These are phyloP conservation scores for Pteromalus puparum DNA, from an alignment of 1,140 invertebrate genomes.

Conservation along the genomic window DNA sequence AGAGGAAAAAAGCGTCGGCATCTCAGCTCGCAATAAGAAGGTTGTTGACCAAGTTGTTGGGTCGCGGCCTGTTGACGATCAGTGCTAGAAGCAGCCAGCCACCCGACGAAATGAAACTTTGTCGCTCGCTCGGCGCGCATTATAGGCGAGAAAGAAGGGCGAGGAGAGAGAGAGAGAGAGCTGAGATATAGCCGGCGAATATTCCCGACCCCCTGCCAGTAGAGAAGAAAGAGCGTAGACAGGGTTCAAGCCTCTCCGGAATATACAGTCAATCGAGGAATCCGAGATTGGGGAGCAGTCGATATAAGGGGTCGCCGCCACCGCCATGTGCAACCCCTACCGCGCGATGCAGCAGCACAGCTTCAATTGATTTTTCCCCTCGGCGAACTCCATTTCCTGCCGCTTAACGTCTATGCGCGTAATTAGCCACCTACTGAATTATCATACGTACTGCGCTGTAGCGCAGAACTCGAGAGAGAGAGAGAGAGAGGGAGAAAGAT, in stretches of 20 bases:
- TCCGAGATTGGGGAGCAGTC: constrained; percentile 55
- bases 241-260: constrained; percentile 40
- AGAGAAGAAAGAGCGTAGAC: constrained; percentile 49
- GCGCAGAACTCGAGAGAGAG: neutral
- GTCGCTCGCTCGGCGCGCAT: neutral
- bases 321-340: constrained; percentile 45
- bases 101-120: constrained; percentile 33
- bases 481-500: neutral
- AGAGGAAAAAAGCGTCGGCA: neutral
- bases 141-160: neutral
- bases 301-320: constrained; percentile 50
- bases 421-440: constrained; percentile 3
- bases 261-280: constrained; percentile 61
- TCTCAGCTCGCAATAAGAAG: constrained; percentile 3
- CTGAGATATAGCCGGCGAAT: neutral
- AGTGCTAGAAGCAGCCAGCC: neutral
- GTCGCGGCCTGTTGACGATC: constrained; percentile 24
- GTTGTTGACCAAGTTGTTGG: constrained; percentile 48
- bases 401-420: constrained; percentile 21
- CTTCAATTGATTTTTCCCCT: constrained; percentile 54
- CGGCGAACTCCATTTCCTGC: constrained; percentile 53
- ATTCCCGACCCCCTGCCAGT: neutral
- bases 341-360: neutral
- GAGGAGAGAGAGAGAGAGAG: neutral
- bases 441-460: too few species aligned